Base-by-base conservation (phyloP, 2,113 vertebrate genomes). In the Forbesichthys agassizii region DNA sequence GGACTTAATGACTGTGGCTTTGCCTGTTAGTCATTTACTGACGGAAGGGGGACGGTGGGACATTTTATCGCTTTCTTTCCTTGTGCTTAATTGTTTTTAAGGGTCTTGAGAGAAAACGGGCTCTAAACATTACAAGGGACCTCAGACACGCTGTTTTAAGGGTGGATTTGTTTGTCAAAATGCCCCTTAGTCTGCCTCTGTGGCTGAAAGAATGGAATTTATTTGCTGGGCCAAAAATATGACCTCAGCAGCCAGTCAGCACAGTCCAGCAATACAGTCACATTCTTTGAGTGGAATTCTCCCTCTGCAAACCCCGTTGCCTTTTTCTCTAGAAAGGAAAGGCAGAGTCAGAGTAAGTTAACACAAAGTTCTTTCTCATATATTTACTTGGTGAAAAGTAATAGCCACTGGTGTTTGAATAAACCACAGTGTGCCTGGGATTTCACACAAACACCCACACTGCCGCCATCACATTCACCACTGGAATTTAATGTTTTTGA, bases 141-240 rank as follows among this genome's bases (percentile, higher is more conserved):
- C 42, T 61, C 51, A 48, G 51, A 18, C 27, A 60, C 63, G 51
- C 75, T 71, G 71, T 63, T 72, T 68, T 57, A 71, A 61, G 64
- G 79, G 55, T 42, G 48, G 72, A 68, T 69, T 74, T 47, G 12
- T 74, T 42, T 36, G 71, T 79, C 83, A 69, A 5, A 82, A 80
- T 69, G 69, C 73, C 80, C 78, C 49, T 67, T 3, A 27, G 27
- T 27, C 70, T 78, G 81, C 83, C 62, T 65, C 42, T 46, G 48
- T 20, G 78, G 62, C 63, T 77, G 66, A 7, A 42, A 14, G 60
- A 33, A 61, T 74, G 85, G 78, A 75, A 82, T 90, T 87, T 89
- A 79, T 85, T 88, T 85, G 89, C 71, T 77, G 75, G n/a, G 80
- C 77, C 79, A 77, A 86, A 88, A 88, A 86, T 86, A 82, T 88